Evolutionary conservation across 2,888 invertebrate genomes (phyloP).

Genomic region (Brachynemurus nebulosus): DNA sequence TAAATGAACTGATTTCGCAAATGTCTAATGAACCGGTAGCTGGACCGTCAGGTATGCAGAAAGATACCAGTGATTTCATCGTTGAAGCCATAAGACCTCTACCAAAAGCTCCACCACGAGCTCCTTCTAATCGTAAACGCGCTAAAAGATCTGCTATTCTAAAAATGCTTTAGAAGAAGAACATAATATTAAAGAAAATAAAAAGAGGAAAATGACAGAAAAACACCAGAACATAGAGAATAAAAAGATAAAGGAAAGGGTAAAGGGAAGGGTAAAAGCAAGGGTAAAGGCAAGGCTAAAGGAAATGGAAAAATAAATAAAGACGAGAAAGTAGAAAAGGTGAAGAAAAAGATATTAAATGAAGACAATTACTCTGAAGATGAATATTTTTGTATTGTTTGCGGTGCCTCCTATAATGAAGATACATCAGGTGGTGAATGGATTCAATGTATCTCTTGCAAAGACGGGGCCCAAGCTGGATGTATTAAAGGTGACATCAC

Average conservation of each 20-base stretch:
- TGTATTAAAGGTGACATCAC: neutral
- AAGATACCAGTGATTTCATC: constrained; percentile 5
- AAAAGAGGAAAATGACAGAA: constrained; percentile 1
- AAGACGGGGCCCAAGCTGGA: neutral
- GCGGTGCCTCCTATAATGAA: neutral
- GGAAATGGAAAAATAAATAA: neutral
- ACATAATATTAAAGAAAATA: neutral
- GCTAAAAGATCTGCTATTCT: constrained; percentile 8
- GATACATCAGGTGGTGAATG: neutral
- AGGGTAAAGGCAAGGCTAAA: neutral
- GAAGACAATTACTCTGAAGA: neutral
- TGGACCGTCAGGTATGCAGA: constrained; percentile 7
- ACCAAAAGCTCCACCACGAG: too few species aligned
- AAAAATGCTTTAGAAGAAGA: constrained; percentile 1
- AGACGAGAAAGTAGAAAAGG: neutral
- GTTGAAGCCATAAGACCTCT: constrained; percentile 2
- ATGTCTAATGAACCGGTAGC: constrained; percentile 7
- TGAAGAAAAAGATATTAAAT: neutral
- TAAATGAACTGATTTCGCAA: neutral
- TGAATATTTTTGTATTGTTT: neutral
- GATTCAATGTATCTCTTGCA: neutral
- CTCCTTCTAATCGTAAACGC: constrained; percentile 2
- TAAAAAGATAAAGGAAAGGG: constrained; percentile 1
- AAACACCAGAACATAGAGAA: too few species aligned
- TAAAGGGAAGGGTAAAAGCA: neutral